phyloP scores from a whole-genome alignment of 64 coral and sea anemone species.

The Porites lutea region DNA sequence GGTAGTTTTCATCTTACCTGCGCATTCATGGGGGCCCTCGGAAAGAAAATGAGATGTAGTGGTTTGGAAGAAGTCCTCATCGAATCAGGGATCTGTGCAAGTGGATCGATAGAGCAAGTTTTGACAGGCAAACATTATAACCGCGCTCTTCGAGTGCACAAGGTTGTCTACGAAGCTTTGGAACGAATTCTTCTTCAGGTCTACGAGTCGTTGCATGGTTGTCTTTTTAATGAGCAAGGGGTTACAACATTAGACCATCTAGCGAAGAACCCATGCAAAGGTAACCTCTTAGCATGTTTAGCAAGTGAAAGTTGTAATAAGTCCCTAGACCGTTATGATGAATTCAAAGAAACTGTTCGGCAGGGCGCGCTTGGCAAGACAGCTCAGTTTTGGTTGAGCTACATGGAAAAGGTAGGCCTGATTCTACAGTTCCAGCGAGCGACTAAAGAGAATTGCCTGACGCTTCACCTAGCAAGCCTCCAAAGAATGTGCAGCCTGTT shows the following conservation, averaged over 20 bases:
- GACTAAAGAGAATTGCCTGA: conserved; percentile 36
- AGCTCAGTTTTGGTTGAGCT: conserved; percentile 52
- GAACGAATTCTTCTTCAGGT: conserved; percentile 21
- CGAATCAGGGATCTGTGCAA: conserved; percentile 46
- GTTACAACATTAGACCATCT: conserved; percentile 9
- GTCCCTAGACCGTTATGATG: conserved; percentile 14
- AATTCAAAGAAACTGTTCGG: conserved; percentile 37
- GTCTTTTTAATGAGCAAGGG: conserved; percentile 19
- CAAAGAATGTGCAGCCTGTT: conserved; percentile 33
- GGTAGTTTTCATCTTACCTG: conserved; percentile 23
- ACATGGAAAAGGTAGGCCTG: conserved; percentile 48
- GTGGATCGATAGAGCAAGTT: conserved; percentile 38
- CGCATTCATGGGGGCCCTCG: neutral
- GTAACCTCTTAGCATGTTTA: conserved; percentile 24
- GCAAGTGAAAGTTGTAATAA: conserved; percentile 37
- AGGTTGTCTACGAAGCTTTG: neutral
- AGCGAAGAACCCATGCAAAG: conserved; percentile 20
- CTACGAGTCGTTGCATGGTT: conserved; percentile 4
- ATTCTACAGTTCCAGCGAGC: conserved; percentile 37
- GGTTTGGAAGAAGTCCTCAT: conserved; percentile 52
- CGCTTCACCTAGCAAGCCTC: conserved; percentile 33
- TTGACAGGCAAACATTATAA: conserved; percentile 28
- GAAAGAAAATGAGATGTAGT: conserved; percentile 37
- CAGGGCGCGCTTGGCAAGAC: conserved; percentile 38
- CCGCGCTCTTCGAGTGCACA: conserved; percentile 8